Evolutionary conservation across 2,888 invertebrate genomes (phyloP), one percentile per base, ranked within the genome.

Genomic region (Temnothorax ravouxi): DNA sequence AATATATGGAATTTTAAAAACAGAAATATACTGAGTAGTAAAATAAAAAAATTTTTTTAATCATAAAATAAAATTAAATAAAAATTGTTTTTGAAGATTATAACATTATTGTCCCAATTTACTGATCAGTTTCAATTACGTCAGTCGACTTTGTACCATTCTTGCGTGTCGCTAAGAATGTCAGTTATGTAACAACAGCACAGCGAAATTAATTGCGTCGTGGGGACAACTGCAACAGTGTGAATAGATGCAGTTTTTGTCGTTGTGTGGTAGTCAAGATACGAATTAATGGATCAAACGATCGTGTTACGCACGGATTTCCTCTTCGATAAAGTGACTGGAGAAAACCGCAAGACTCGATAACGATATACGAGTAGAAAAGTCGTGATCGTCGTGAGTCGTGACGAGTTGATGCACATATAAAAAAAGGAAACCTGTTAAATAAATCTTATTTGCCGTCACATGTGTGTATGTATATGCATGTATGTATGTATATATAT

Each of bases 261-360:
- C 8, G n/a, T 29, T 29, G n/a, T 34, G 9, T n/a, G 1, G 44
- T 52, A 56, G 2, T 13, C 34, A 79, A 79, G 66, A 56, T 38
- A 67, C 44, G 15, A 75, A 41, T 67, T 21, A 18, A 15, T 82
- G 69, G 66, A 83, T 72, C 67, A 83, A 82, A 67, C 29, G 54
- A 62, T 66, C 66, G 64, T 66, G 72, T 86, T 84, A 62, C 59
- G 64, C 69, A 83, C 59, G 29, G 54, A 79, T 44, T 71, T 79
- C 79, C 79, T 79, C 18, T 18, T 67, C 38, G 79, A 79, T 69
- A 79, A 79, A 79, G 13, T 25, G 69, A 69, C 29, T 44, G 8
- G 3, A 21, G 44, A 79, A 87, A 88, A 88, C 88, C 87, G 21
- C 88, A 85, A 66, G 87, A 84, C 50, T 83, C 85, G 85, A 88